Conservation (phyloP, 2,888 invertebrate species). For the Andrena trimmerana region DNA sequence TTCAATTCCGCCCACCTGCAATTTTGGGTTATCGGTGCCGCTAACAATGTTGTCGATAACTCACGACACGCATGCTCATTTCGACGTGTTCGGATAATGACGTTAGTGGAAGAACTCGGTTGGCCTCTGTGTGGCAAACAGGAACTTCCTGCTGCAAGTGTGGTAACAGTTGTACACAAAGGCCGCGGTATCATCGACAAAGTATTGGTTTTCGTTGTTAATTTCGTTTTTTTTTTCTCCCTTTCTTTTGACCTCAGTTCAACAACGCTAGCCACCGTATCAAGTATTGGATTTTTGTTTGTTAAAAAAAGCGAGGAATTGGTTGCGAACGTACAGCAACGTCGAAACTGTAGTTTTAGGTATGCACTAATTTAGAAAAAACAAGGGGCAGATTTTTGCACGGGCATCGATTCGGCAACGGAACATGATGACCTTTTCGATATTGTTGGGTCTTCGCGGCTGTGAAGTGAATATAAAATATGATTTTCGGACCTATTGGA, state of each 20-base stretch:
- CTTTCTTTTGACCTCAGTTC: not conserved
- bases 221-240: slow-evolving; percentile 9
- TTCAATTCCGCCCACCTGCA: slow-evolving; percentile 23
- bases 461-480: too few relatives aligned
- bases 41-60: slow-evolving; percentile 35
- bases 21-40: slow-evolving; percentile 21
- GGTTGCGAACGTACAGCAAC: not conserved
- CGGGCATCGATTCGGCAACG: not conserved
- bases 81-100: slow-evolving; percentile 28
- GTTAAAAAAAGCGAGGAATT: slow-evolving; percentile 32
- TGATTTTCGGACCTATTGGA: too few relatives aligned
- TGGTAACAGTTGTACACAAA: slow-evolving; percentile 17
- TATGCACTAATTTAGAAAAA: slow-evolving; percentile 4
- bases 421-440: not conserved
- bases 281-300: slow-evolving; percentile 38
- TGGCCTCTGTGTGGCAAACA: slow-evolving; percentile 2
- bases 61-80: slow-evolving; percentile 34
- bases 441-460: not conserved
- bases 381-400: not conserved
- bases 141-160: slow-evolving; percentile 34
- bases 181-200: slow-evolving; percentile 11
- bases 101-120: slow-evolving; percentile 16
- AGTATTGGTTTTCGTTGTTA: slow-evolving; percentile 32
- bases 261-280: slow-evolving; percentile 28
- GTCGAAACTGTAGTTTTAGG: slow-evolving; percentile 3